These are phyloP conservation scores for Neria commutata DNA, from an alignment of 2,888 invertebrate species.

Conservation along the genomic window DNA sequence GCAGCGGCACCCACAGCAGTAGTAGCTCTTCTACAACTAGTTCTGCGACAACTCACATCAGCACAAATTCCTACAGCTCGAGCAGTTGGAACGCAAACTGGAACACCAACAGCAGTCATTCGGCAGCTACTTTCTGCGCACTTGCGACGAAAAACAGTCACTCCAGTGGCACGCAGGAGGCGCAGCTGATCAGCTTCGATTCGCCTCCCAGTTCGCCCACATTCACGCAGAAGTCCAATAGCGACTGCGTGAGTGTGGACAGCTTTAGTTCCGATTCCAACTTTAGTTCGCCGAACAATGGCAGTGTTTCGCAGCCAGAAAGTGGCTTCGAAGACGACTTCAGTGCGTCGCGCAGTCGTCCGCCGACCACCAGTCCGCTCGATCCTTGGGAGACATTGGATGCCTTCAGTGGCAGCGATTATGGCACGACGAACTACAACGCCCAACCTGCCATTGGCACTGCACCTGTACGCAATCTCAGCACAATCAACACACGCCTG, in stretches of 20 bases:
- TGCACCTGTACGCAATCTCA: slow-evolving; percentile 55
- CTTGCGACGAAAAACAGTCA: slow-evolving; percentile 25
- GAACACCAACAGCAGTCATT: slow-evolving; percentile 29
- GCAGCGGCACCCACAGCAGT: slow-evolving; percentile 40
- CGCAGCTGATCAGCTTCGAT: slow-evolving; percentile 72
- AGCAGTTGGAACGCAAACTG: slow-evolving; percentile 39
- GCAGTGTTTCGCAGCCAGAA: slow-evolving; percentile 74
- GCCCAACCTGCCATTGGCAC: slow-evolving; percentile 51
- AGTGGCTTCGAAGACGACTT: slow-evolving; percentile 87
- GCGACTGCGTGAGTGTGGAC: slow-evolving; percentile 76
- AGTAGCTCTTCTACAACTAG: not conserved
- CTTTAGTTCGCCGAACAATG: slow-evolving; percentile 64
- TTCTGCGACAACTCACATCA: not conserved
- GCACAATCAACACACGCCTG: slow-evolving; percentile 36
- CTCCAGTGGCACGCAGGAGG: slow-evolving; percentile 31
- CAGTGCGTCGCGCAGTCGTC: slow-evolving; percentile 61
- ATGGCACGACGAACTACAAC: slow-evolving; percentile 19
- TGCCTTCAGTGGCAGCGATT: slow-evolving; percentile 33
- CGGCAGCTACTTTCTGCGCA: not conserved
- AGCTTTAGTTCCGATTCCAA: slow-evolving; percentile 79
- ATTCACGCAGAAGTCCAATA: slow-evolving; percentile 75
- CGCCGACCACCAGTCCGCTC: slow-evolving; percentile 54
- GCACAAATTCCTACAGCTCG: not conserved
- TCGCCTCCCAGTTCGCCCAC: slow-evolving; percentile 78
- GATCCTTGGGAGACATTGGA: slow-evolving; percentile 61